These are phyloP conservation scores for Drosophila antonietae DNA, from an alignment of 2,888 invertebrate species.

Conservation along the genomic window DNA sequence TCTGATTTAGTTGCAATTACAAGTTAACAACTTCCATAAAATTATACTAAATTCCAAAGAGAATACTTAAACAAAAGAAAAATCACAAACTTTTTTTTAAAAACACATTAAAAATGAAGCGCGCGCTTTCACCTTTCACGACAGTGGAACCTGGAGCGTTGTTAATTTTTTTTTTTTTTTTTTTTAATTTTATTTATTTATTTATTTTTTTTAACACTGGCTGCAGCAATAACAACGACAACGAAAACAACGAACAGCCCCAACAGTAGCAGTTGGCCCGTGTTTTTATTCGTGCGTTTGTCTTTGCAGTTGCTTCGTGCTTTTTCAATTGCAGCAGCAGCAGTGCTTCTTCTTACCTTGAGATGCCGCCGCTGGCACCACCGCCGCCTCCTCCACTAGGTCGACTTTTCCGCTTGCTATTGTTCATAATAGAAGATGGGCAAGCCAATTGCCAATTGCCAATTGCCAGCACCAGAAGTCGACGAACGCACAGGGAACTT, in stretches of 20 bases:
- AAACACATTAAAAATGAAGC: conserved; percentile 27
- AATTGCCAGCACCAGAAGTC: conserved; percentile 67
- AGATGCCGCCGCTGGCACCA: conserved; percentile 76
- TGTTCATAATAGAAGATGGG: conserved; percentile 83
- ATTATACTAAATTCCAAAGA: conserved; percentile 5
- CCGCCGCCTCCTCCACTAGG: conserved; percentile 85
- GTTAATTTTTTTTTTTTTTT: conserved; percentile 5
- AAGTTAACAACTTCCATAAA: conserved; percentile 34
- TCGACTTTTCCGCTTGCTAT: conserved; percentile 94
- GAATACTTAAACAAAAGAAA: conserved; percentile 13
- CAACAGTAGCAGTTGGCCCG: conserved; percentile 22
- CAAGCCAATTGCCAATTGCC: conserved; percentile 62
- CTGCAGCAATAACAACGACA: conserved; percentile 27
- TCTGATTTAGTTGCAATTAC: conserved; percentile 29
- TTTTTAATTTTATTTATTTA: neutral
- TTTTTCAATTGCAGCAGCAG: conserved; percentile 45
- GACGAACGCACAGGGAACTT: conserved; percentile 58
- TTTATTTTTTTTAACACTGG: conserved; percentile 18
- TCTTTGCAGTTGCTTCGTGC: conserved; percentile 46
- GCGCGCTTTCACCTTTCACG: conserved; percentile 63
- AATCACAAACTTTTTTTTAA: conserved; percentile 8
- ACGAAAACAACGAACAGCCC: conserved; percentile 10
- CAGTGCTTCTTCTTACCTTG: conserved; percentile 78
- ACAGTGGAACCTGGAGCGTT: conserved; percentile 27
- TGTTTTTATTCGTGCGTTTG: conserved; percentile 54